Evolutionary conservation across 2,113 vertebrate species (phyloP), one percentile per base, ranked within the genome.

Genomic region (Myotis lucifugus): DNA sequence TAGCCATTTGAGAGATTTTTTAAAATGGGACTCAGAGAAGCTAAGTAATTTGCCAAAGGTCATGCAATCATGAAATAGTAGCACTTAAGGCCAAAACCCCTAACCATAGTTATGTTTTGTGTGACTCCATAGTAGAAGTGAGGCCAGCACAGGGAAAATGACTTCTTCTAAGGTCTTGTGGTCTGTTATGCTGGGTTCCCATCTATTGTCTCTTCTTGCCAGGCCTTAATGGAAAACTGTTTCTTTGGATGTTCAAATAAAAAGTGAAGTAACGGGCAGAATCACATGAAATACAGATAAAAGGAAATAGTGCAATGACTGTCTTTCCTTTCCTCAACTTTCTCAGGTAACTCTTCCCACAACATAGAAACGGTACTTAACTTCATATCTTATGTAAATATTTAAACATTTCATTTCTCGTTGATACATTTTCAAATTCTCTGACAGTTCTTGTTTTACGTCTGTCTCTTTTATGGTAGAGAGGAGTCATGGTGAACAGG

Each of bases 211-310:
- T 61, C 23, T 18, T 91, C 6, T 92, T 91, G 90, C 48, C 67
- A 72, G 19, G 61, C 14, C 15, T 94, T 77, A 85, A 18, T 67
- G 13, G 37, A 79, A 92, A 92, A 92, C 7, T 25, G 3, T 88
- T 96, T 95, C 82, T 88, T 88, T n/a, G 21, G 6, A 85, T 94
- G 29, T 76, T 81, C 59, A 94, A 69, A 78, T 34, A 92, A 27
- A 90, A 82, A 89, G 29, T 74, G 77, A 92, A 95, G 46, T 85
- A 94, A 77, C 6, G 54, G 72, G 56, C n/a, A 94, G 67, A 83
- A 40, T 88, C 32, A 74, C 56, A 90, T 21, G 32, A 15, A 77
- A 64, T 74, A 66, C 56, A 25, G 56, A 9, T 59, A 59, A 92
- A 90, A 84, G 9, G 56, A 88, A 88, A 88, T 37, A 77, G 29